Evolutionary conservation across 2,113 vertebrate genomes (phyloP).

Genomic region (Pogona vitticeps): DNA sequence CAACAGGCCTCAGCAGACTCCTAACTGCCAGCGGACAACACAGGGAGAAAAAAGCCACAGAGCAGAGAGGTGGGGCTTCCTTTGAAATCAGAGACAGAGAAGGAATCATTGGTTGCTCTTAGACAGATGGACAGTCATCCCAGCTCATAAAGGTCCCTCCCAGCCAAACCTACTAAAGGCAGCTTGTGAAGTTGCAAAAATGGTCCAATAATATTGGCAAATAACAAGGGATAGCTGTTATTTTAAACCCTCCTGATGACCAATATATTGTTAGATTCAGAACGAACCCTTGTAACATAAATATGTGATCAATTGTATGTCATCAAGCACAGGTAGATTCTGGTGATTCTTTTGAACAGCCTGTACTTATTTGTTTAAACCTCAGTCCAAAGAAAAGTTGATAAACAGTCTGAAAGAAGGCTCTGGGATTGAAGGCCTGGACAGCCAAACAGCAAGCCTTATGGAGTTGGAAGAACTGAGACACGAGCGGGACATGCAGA

Average conservation of each 20-base stretch:
- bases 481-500: conserved; percentile 91
- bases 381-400: conserved; percentile 97
- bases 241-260: neutral
- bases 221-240: too few species aligned
- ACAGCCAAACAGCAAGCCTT: conserved; percentile 77
- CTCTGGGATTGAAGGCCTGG: conserved; percentile 90
- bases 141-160: too few species aligned
- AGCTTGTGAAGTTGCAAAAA: too few species aligned
- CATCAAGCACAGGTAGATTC: neutral
- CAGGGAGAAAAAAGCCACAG: too few species aligned
- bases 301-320: neutral
- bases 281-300: neutral
- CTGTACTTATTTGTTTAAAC: conserved; percentile 15
- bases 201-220: too few species aligned
- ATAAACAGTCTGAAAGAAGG: conserved; percentile 98
- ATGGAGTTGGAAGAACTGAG: conserved; percentile 93
- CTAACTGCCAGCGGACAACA: too few species aligned
- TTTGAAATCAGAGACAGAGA: too few species aligned
- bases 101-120: too few species aligned
- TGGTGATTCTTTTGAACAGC: neutral
- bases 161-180: too few species aligned
- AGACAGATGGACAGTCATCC: too few species aligned
- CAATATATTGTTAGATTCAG: neutral
- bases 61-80: too few species aligned
- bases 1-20: too few species aligned